Conservation (phyloP, 2,113 vertebrate species). For the Vulpes ferrilata region DNA sequence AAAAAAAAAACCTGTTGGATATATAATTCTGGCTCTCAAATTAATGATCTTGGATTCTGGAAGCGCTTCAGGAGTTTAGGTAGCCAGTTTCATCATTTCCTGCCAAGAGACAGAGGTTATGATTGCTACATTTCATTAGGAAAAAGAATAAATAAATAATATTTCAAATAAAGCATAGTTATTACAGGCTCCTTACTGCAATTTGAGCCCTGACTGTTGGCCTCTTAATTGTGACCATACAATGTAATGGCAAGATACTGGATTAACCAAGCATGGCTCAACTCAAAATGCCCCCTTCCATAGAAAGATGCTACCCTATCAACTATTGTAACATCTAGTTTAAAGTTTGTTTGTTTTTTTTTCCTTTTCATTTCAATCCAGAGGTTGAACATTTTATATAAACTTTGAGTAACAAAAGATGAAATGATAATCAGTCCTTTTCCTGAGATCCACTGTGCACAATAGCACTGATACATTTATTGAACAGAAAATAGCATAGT, state of each 20-base stretch:
- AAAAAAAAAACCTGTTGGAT: background rate
- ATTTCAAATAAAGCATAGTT: background rate
- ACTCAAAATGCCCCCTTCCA: background rate
- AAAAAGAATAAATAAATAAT: background rate
- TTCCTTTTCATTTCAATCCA: background rate
- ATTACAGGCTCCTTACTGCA: background rate
- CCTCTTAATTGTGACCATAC: background rate
- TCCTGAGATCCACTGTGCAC: background rate
- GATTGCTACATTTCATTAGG: background rate
- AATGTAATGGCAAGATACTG: background rate
- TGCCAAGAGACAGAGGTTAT: background rate
- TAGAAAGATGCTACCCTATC: background rate
- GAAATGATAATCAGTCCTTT: background rate
- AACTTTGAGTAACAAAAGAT: background rate
- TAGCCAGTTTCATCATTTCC: background rate
- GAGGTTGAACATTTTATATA: background rate
- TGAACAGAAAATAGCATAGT: background rate
- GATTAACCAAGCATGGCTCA: background rate
- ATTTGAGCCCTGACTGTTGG: background rate
- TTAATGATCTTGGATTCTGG: background rate
- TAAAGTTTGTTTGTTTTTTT: background rate
- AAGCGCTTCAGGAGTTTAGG: background rate
- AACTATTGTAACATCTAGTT: background rate
- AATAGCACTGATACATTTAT: background rate
- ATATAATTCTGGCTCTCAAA: background rate